Conservation (phyloP, 2,113 vertebrate genomes). For the Suncus etruscus region DNA sequence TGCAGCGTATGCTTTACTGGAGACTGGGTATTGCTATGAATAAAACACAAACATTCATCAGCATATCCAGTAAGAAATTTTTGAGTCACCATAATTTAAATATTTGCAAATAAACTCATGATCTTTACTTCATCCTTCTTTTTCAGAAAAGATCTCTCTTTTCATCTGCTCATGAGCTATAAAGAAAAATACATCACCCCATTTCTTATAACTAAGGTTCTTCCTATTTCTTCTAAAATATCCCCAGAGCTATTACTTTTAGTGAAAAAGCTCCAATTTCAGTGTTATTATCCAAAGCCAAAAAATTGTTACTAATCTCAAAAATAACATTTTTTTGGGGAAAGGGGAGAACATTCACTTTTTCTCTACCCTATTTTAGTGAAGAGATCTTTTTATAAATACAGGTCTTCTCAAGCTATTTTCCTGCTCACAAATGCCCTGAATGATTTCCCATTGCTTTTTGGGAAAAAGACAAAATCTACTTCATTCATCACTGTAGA, state of each 20-base stretch:
- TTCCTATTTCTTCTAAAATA: neutral
- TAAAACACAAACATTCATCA: neutral
- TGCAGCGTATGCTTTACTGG: neutral
- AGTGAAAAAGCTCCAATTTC: neutral
- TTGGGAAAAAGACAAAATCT: neutral
- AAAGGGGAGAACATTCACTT: accelerated
- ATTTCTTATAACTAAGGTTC: neutral
- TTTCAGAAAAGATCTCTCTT: neutral
- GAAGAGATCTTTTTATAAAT: neutral
- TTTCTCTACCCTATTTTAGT: neutral
- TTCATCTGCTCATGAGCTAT: neutral
- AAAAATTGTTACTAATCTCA: neutral
- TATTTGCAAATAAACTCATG: neutral
- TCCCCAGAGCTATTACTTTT: slow-evolving; percentile 17
- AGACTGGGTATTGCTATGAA: neutral
- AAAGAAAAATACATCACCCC: neutral
- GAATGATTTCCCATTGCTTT: neutral
- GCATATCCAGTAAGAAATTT: neutral
- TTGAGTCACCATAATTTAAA: neutral
- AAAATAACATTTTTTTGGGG: neutral
- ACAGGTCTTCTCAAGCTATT: neutral
- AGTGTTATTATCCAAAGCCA: neutral
- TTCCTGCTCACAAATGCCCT: neutral
- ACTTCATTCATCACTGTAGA: neutral
- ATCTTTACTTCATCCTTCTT: neutral